phyloP scores from a whole-genome alignment of 2,888 invertebrate species.

The Drosophila cognata region DNA sequence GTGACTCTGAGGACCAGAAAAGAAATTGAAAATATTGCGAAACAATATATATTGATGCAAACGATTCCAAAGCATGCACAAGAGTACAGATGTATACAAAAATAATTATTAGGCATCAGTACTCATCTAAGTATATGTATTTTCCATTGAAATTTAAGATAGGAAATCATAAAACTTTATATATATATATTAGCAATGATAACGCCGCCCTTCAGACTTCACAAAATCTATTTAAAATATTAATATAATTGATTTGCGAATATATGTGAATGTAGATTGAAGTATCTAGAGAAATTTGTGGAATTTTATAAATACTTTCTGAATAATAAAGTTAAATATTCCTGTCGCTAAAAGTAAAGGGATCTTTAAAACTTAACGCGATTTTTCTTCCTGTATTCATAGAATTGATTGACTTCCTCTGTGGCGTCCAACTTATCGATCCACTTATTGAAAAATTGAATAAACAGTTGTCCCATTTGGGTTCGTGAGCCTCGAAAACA shows the following conservation, averaged over 20 bases:
- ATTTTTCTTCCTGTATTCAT: too few relatives aligned
- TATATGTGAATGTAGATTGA: background rate
- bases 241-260: background rate
- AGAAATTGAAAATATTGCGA: background rate
- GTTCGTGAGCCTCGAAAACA: too few relatives aligned
- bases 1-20: background rate
- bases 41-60: background rate
- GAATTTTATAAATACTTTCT: background rate
- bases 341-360: background rate
- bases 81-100: background rate
- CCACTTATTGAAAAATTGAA: fast-evolving
- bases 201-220: background rate
- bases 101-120: background rate
- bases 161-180: background rate
- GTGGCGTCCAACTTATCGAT: background rate
- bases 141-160: background rate
- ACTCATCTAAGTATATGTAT: background rate
- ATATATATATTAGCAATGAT: background rate
- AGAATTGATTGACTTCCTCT: background rate
- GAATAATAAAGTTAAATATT: background rate
- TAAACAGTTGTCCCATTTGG: too few relatives aligned
- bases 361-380: background rate
- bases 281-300: background rate
- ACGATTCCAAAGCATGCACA: background rate
- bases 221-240: background rate